These are phyloP conservation scores for Huso huso DNA, from an alignment of 2,797 vertebrate species.

Conservation along the genomic window DNA sequence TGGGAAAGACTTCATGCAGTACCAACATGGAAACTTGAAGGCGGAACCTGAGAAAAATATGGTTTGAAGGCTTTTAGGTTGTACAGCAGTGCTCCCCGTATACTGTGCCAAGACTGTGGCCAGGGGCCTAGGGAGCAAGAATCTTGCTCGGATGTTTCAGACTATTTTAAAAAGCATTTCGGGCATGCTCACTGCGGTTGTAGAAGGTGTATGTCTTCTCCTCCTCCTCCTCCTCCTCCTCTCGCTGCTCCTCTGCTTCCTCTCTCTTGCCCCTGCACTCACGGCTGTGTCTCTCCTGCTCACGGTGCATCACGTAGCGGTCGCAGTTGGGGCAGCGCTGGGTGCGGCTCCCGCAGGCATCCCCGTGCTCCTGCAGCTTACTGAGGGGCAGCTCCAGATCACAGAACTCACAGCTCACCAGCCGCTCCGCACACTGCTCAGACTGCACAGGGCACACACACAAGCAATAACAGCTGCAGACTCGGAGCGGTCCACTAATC, in stretches of 20 bases:
- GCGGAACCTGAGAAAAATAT: too few relatives aligned
- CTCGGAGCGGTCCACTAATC: too few relatives aligned
- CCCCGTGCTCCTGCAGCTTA: constrained; percentile 44
- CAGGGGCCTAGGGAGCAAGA: background rate
- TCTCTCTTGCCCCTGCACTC: background rate
- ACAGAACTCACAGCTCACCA: constrained; percentile 53
- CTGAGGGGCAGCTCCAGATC: constrained; percentile 48
- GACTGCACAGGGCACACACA: constrained; percentile 34
- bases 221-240: too few relatives aligned
- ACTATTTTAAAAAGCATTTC: too few relatives aligned
- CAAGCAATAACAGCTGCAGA: background rate
- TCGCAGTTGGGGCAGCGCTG: constrained; percentile 53
- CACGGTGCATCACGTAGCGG: constrained; percentile 22
- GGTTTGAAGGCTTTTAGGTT: too few relatives aligned
- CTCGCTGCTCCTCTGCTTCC: background rate
- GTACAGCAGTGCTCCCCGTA: too few relatives aligned
- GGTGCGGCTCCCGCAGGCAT: constrained; percentile 52
- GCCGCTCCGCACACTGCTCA: constrained; percentile 44
- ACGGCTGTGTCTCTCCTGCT: constrained; percentile 26
- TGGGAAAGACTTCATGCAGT: constrained; percentile 56
- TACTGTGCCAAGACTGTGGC: too few relatives aligned
- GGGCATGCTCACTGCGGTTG: too few relatives aligned
- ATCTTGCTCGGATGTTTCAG: background rate
- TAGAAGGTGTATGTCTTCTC: background rate
- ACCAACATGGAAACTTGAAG: constrained; percentile 42